Base-by-base conservation (phyloP, 2,113 vertebrate genomes). In the Nannobrachium achirus region DNA sequence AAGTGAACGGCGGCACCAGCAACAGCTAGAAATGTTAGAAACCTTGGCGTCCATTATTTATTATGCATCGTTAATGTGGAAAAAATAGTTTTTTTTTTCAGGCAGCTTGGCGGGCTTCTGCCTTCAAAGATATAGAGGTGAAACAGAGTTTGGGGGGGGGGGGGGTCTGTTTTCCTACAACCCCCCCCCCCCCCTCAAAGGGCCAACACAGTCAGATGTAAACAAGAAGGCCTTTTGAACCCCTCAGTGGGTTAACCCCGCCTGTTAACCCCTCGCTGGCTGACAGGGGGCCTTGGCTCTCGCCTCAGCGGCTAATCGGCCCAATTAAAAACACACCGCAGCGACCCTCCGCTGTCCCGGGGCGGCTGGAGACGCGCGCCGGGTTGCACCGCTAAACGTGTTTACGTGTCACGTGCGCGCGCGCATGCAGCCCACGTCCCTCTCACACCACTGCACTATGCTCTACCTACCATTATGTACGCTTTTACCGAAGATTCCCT, bases 321-420 rank as follows among this genome's bases (percentile, higher is more conserved):
- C 79, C 86, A 92, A 92, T 92, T 92, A 89, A 91, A 91, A 87
- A 74, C 84, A 84, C 77, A 86, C 80, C 86, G 66, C 44, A 16
- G 84, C 25, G 25, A 2, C 4, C 2, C 25, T 88, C 80, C 75
- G 77, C 87, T 88, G 79, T 85, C 81, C 78, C 79, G 57, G 58
- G 71, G 80, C 87, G 69, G 41, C 63, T 63, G 52, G 49, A 76
- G 74, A 69, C 15, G 7, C 73, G 25, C 15, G 25, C 25, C 25
- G 4, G 25, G 2, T 4, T 25, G 25, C 2, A 25, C 25, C 25
- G 25, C 25, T 25, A 39, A 57, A 46, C 65, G 56, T 45, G 41
- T 70, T 76, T 16, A 56, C 18, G 8, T 51, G 41, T 76, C 18
- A 56, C 18, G 8, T 51, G 41, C 74, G 52, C 8, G 53, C 59